Conservation (phyloP, 2,797 vertebrate genomes). For the Notamacropus eugenii region DNA sequence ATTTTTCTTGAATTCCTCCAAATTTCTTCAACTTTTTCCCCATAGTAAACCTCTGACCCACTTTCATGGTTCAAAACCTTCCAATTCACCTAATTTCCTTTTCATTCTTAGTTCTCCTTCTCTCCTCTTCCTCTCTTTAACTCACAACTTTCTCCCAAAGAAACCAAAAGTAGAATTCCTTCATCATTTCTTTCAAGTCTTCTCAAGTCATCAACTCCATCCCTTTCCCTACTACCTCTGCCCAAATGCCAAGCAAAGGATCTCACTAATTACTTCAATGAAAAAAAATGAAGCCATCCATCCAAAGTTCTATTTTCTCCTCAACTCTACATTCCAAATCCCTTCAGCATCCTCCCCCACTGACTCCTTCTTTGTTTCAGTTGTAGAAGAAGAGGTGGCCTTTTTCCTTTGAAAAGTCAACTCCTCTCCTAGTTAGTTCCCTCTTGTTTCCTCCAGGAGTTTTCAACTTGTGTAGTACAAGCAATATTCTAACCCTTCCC, state of each 20-base stretch:
- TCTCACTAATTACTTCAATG: neutral
- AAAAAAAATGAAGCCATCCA: neutral
- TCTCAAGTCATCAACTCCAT: neutral
- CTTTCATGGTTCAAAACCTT: neutral
- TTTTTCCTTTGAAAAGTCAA: neutral
- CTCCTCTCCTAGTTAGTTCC: neutral
- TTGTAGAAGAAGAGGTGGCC: neutral
- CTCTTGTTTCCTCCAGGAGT: neutral
- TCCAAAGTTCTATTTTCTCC: neutral
- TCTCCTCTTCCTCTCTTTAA: neutral
- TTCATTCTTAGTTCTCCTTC: neutral
- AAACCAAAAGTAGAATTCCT: neutral
- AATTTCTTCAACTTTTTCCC: neutral
- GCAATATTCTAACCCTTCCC: neutral
- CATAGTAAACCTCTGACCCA: neutral
- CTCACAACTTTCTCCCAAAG: neutral
- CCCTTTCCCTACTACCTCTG: neutral
- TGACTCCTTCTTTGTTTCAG: neutral
- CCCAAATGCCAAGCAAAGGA: neutral
- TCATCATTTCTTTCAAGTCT: neutral
- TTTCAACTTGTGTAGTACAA: neutral
- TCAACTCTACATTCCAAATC: neutral
- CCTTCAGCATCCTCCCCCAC: neutral
- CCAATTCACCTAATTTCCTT: neutral
- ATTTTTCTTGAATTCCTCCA: neutral